Percentiles rank a stretch among this genome's conserved stretches.
Conservation (phyloP, 2,888 invertebrate species). For the Tipula lateralis region DNA sequence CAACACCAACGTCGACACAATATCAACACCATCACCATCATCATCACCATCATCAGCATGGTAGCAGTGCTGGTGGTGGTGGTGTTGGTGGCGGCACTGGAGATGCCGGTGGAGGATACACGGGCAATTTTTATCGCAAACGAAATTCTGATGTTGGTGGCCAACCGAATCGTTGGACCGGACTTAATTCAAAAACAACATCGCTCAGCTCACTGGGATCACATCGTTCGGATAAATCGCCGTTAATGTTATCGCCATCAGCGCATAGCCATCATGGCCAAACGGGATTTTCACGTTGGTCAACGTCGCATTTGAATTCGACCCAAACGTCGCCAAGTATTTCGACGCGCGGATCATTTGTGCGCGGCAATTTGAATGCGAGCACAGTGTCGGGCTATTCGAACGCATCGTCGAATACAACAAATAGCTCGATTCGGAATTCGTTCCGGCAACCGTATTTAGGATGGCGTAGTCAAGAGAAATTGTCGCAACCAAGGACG, state of each 20-base stretch:
- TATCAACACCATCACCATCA: not conserved
- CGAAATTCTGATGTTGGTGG: conserved; percentile 61
- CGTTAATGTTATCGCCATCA: conserved; percentile 48
- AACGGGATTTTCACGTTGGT: conserved; percentile 56
- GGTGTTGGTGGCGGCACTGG: no score
- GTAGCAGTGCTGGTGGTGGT: not conserved
- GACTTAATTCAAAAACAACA: conserved; percentile 78
- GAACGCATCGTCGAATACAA: conserved; percentile 57
- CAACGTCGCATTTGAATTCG: conserved; percentile 69
- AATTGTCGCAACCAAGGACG: conserved; percentile 71
- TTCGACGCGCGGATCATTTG: conserved; percentile 66
- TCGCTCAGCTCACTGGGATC: conserved; percentile 72
- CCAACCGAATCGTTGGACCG: conserved; percentile 51
- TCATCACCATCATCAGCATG: not conserved
- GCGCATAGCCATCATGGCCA: conserved; percentile 50
- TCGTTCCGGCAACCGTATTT: conserved; percentile 84
- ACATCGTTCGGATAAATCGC: conserved; percentile 49
- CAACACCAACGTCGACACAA: conserved; percentile 37
- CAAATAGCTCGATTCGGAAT: conserved; percentile 40
- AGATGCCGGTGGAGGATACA: conserved; percentile 41
- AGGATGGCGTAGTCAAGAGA: conserved; percentile 84
- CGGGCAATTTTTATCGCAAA: conserved; percentile 77
- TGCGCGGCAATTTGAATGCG: conserved; percentile 53
- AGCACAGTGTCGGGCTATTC: conserved; percentile 59
- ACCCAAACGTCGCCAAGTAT: conserved; percentile 70